Evolutionary conservation across 2,888 invertebrate genomes (phyloP).

Genomic region (Nemurella pictetii): DNA sequence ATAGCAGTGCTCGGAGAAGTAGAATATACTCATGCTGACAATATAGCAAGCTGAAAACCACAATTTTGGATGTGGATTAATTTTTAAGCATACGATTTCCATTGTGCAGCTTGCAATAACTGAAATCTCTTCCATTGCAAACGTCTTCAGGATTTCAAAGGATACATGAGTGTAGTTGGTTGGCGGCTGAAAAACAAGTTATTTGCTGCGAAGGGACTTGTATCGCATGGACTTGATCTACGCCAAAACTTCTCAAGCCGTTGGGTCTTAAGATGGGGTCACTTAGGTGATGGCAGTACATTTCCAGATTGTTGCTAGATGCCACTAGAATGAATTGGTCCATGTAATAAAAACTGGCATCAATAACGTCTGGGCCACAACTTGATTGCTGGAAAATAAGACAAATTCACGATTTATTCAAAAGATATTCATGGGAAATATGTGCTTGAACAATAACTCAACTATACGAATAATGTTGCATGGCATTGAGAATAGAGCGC

Average conservation of each 20-base stretch:
- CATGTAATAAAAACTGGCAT: conserved; percentile 40
- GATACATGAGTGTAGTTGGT: conserved; percentile 42
- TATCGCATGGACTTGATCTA: conserved; percentile 32
- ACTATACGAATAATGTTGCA: too few species aligned
- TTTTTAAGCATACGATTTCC: too few species aligned
- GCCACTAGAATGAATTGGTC: conserved; percentile 39
- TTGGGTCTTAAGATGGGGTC: neutral
- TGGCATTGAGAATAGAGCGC: neutral
- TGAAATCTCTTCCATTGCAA: too few species aligned
- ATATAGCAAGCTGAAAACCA: too few species aligned
- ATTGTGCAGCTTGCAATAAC: too few species aligned
- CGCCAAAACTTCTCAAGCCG: neutral
- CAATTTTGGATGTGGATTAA: too few species aligned
- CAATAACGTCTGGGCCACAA: neutral
- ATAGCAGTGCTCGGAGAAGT: too few species aligned
- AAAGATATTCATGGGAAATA: neutral
- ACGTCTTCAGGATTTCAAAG: conserved; percentile 29
- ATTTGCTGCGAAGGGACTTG: conserved; percentile 38
- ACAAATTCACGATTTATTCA: neutral
- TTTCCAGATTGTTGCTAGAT: conserved; percentile 29
- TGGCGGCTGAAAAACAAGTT: conserved; percentile 40
- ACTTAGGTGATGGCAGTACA: conserved; percentile 35
- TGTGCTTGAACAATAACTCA: too few species aligned
- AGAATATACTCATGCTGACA: too few species aligned
- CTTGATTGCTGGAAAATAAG: neutral